These are phyloP conservation scores for Frankliniella intonsa DNA, from an alignment of 2,888 invertebrate genomes.

Conservation along the genomic window DNA sequence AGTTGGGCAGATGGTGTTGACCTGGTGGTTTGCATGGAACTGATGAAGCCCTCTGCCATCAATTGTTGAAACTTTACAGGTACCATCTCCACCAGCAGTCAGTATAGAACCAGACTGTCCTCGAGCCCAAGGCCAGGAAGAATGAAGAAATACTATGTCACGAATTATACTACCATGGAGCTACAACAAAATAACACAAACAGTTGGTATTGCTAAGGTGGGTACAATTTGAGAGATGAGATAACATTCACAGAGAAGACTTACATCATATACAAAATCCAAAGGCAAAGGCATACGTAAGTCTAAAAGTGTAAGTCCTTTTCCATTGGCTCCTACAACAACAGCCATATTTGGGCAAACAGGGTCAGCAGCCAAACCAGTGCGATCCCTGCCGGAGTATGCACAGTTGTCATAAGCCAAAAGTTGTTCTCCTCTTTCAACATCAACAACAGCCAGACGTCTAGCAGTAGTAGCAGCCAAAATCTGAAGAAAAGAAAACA, in stretches of 20 bases:
- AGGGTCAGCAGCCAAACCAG: conserved; percentile 49
- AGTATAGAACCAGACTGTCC: conserved; percentile 46
- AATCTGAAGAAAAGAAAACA: conserved; percentile 42
- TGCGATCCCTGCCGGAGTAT: conserved; percentile 48
- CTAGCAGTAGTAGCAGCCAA: conserved; percentile 49
- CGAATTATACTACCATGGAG: conserved; percentile 47
- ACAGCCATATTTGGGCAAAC: conserved; percentile 48
- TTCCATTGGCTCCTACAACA: conserved; percentile 50
- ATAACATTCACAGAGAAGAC: conserved; percentile 35
- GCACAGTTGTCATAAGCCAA: conserved; percentile 51
- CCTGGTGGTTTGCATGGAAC: conserved; percentile 47
- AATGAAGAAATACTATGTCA: conserved; percentile 49
- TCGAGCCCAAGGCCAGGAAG: conserved; percentile 49
- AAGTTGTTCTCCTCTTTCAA: conserved; percentile 49
- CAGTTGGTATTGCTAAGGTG: not conserved
- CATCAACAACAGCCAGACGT: conserved; percentile 49
- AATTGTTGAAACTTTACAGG: conserved; percentile 48
- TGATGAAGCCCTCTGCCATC: conserved; percentile 48
- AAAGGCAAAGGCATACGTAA: conserved; percentile 50
- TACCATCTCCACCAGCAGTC: conserved; percentile 47
- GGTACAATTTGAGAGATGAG: not conserved
- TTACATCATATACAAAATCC: conserved; percentile 50
- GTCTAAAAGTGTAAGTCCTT: conserved; percentile 50
- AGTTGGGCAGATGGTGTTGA: conserved; percentile 48
- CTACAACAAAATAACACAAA: conserved; percentile 40